Evolutionary conservation across 2,113 vertebrate species (phyloP), one percentile per base, ranked within the genome.

Genomic region (human): DNA sequence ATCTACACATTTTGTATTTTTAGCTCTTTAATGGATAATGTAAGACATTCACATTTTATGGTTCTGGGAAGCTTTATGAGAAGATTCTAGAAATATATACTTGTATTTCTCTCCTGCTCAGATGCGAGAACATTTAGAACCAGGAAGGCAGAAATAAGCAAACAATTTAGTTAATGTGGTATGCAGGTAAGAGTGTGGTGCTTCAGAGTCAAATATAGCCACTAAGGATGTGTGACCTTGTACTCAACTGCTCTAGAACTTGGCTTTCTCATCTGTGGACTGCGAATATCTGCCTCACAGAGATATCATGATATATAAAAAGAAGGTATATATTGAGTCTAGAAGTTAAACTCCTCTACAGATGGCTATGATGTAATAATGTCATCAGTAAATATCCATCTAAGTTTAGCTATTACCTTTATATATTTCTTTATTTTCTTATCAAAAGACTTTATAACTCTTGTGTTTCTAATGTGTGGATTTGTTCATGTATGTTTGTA

Each of bases 301-400:
- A 73, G 72, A 83, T 89, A 73, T 84, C 30, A 32, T 79, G 64
- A 64, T 82, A 93, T 73, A 92, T 91, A 40, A 95, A 45, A 84
- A 88, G 30, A 86, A 18, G 16, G 45, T 35, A 73, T 38, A 9
- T 89, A 70, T 35, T 64, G 25, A 95, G 30, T 45, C 8, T 80
- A 97, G 17, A 25, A 83, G 57, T 38, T 35, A 70, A 20, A 55
- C 8, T 89, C 68, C n/a, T 18, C 5, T 83, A 70, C 32, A 43
- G 27, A 75, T 80, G 40, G 20, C 27, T 70, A 6, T 27, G 66
- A 76, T 18, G 25, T 30, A 87, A 86, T 80, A 13, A 64, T 7
- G 22, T 80, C 25, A 87, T 10, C 43, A 79, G 25, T 91, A 38
- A 96, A 32, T 35, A 68, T 11, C 17, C 25, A 52, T 50, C 18